Evolutionary conservation across 53 echinoderm and acorn worm species (phyloP), one percentile per base, ranked within the genome.

Genomic region (Astropecten irregularis): DNA sequence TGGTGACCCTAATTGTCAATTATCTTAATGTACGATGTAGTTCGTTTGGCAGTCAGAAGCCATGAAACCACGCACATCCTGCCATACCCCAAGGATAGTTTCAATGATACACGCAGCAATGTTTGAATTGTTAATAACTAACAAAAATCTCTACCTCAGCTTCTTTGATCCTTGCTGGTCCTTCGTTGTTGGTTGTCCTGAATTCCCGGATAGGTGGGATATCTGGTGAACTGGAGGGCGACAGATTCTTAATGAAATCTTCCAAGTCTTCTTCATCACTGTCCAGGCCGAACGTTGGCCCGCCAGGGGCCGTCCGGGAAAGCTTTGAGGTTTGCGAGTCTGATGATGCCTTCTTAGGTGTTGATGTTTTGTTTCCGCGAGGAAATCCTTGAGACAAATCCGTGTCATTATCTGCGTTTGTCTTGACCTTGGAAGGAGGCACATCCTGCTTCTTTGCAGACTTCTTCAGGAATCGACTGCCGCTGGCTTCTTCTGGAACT

Each of bases 231-330:
- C 85, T 90, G 2, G 84, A 52, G 4, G 90, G 85, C 10, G 90
- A 68, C 53, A 90, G 47, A 57, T 90, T 90, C 49, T 42, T 85
- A 44, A 90, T 90, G 39, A 90, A 90, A 16, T 85, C 88, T 9
- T 83, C 56, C 73, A 88, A 23, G 44, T 85, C 86, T 53, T 88
- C 90, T 13, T 90, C 90, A 38, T 90, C 90, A 52, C 90, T 90
- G 40, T 90, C 85, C 77, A 85, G 86, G 18, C 74, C 66, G 1
- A 85, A 49, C 11, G 23, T 62, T 20, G 73, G 20, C 27, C 46
- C 55, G 23, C 62, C 50, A 21, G 76, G 56, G 0, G 76, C 66
- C 19, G 50, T 65, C 52, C 66, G 50, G 6, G 52, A 74, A n/a
- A 85, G 57, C 27, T 66, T 63, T 0, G 77, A 56, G 21, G 20